Percentiles rank a stretch among this genome's conserved stretches.
These are phyloP conservation scores for Rhinopomastus cyanomelas DNA, from an alignment of 2,113 vertebrate genomes.

Conservation along the genomic window DNA sequence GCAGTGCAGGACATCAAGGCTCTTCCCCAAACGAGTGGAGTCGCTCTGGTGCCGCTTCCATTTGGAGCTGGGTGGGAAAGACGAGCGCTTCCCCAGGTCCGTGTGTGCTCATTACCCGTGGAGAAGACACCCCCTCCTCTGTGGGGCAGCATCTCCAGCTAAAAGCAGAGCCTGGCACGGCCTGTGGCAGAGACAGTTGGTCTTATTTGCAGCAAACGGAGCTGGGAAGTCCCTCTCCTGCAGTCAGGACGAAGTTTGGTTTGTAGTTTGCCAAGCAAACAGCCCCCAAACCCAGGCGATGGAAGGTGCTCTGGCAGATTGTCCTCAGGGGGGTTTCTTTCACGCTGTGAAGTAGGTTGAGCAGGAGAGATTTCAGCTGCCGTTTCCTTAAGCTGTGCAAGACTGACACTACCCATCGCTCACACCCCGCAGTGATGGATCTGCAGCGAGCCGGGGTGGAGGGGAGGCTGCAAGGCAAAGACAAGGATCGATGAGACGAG, in stretches of 20 bases:
- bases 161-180: neutral
- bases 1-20: neutral
- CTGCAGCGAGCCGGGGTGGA: neutral
- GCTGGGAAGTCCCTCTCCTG: slow-evolving; percentile 23
- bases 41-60: neutral
- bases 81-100: fast-evolving
- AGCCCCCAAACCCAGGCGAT: neutral
- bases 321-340: slow-evolving; percentile 32
- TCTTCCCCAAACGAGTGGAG: neutral
- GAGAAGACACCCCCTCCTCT: neutral
- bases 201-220: neutral
- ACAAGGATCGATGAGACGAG: neutral
- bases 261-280: slow-evolving; percentile 18
- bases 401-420: slow-evolving; percentile 41
- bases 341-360: slow-evolving; percentile 39
- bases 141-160: neutral
- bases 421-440: neutral
- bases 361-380: slow-evolving; percentile 36
- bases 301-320: slow-evolving; percentile 45
- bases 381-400: slow-evolving; percentile 32
- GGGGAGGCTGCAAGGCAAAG: neutral
- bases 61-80: neutral
- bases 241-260: slow-evolving; percentile 27
- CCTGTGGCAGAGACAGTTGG: neutral
- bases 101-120: fast-evolving